phyloP scores from a whole-genome alignment of 2,888 invertebrate species.

The Myopa testacea region DNA sequence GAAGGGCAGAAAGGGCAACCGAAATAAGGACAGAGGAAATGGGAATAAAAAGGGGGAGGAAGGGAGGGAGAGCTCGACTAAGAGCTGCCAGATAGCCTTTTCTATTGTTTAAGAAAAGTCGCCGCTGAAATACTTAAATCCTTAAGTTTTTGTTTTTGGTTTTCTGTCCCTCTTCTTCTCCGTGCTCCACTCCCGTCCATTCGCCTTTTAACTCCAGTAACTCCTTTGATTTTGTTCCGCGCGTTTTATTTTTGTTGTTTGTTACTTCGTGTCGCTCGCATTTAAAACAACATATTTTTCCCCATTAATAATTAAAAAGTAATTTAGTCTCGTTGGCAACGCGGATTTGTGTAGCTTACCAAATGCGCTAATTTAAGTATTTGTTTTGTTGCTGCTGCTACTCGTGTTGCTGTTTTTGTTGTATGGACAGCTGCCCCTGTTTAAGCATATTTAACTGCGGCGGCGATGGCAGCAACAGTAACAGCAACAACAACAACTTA shows the following conservation, averaged over 20 bases:
- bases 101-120: too few relatives aligned
- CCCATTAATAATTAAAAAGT: conserved; percentile 23
- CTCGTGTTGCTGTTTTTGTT: background rate
- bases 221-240: too few relatives aligned
- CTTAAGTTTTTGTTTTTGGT: too few relatives aligned
- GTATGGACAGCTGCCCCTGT: background rate
- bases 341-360: background rate
- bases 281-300: conserved; percentile 5
- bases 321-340: conserved; percentile 8
- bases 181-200: too few relatives aligned
- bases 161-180: too few relatives aligned
- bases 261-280: background rate
- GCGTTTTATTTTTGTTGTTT: too few relatives aligned
- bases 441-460: background rate
- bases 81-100: too few relatives aligned
- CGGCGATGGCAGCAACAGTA: background rate
- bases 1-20: background rate
- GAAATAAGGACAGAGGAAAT: background rate
- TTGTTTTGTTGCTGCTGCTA: background rate
- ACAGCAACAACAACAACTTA: background rate
- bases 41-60: background rate
- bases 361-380: background rate
- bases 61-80: too few relatives aligned
- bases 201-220: too few relatives aligned
- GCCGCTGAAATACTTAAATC: too few relatives aligned